phyloP scores from a whole-genome alignment of 2,797 vertebrate species.

The Enteromius anoplus region DNA sequence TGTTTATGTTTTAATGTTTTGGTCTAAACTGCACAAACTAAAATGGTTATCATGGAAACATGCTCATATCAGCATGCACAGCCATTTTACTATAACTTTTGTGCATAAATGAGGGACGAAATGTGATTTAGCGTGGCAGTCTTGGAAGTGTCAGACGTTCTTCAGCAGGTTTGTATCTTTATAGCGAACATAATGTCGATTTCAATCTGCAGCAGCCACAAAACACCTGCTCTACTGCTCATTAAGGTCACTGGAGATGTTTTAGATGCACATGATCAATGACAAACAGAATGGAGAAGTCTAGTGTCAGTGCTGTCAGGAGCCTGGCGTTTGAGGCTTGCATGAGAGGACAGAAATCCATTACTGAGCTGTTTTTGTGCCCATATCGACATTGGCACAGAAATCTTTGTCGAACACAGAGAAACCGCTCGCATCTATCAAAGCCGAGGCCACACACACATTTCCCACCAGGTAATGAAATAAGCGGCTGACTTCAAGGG shows the following conservation, averaged over 20 bases:
- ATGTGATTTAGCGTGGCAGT: too few species aligned
- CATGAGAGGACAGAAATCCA: constrained; percentile 8
- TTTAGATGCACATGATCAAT: constrained; percentile 9
- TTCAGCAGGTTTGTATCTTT: neutral
- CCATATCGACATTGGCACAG: neutral
- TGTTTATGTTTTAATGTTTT: neutral
- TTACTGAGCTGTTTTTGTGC: neutral
- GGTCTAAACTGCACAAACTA: neutral
- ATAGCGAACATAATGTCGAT: neutral
- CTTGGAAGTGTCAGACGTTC: neutral
- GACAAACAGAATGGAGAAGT: neutral
- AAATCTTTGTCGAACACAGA: neutral
- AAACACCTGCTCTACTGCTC: neutral
- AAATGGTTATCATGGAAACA: neutral
- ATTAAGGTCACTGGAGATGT: neutral
- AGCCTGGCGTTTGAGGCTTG: neutral
- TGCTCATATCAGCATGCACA: neutral
- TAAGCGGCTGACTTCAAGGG: neutral
- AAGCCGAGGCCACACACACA: neutral
- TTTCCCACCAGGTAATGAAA: constrained; percentile 9
- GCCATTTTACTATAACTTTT: neutral
- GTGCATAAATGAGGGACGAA: neutral
- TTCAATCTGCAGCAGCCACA: neutral
- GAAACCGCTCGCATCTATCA: neutral
- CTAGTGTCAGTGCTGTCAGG: neutral